Evolutionary conservation across 2,888 invertebrate species (phyloP).

Genomic region (Gerris lacustris): DNA sequence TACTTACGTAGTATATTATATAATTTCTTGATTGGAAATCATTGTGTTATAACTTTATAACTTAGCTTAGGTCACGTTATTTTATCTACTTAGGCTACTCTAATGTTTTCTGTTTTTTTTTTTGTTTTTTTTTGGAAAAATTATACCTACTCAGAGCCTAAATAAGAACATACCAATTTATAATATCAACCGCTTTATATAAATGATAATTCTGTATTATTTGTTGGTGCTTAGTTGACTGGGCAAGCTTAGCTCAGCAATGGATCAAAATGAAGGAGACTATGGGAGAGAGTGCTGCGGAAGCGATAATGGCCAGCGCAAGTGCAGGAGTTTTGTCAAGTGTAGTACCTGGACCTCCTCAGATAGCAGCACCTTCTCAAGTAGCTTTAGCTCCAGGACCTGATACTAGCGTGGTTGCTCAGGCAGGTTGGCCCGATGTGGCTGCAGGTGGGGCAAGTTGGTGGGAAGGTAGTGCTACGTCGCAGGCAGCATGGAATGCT

Average conservation of each 20-base stretch:
- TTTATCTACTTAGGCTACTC: too few species aligned
- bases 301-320: slow-evolving; percentile 44
- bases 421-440: slow-evolving; percentile 13
- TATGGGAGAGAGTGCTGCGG: slow-evolving; percentile 36
- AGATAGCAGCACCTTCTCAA: neutral
- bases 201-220: too few species aligned
- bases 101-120: too few species aligned
- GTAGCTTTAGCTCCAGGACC: slow-evolving; percentile 23
- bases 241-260: slow-evolving; percentile 92
- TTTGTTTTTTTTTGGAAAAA: too few species aligned
- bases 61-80: too few species aligned
- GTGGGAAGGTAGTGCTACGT: neutral
- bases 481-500: neutral
- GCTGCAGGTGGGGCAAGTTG: neutral
- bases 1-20: too few species aligned
- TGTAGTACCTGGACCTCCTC: neutral
- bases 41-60: too few species aligned
- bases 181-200: too few species aligned
- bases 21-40: too few species aligned
- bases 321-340: slow-evolving; percentile 41
- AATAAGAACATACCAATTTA: too few species aligned
- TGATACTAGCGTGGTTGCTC: neutral
- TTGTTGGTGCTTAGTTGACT: slow-evolving; percentile 55
- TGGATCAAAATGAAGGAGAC: slow-evolving; percentile 92
- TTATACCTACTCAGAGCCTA: too few species aligned